A percentile compares a stretch with the other conserved stretches of the same genome.
Evolutionary conservation across 2,113 vertebrate genomes (phyloP).

Genomic region (Tamias sibiricus): DNA sequence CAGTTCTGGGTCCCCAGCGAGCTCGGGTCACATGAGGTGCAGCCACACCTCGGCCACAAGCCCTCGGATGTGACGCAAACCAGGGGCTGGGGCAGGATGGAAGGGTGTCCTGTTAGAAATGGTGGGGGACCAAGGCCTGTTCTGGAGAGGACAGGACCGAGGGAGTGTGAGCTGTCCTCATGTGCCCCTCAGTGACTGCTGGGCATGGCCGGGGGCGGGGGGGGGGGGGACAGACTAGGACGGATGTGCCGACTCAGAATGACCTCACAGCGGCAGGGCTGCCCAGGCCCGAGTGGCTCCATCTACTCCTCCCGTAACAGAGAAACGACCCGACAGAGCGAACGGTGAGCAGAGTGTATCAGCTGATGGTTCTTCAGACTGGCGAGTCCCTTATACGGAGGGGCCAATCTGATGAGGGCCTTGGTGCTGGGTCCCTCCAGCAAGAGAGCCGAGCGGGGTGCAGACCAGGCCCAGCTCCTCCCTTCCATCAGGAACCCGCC

Average conservation of each 20-base stretch:
- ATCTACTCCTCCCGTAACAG: background rate
- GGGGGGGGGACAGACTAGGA: fast-evolving
- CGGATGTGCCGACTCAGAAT: background rate
- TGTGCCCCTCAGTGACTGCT: background rate
- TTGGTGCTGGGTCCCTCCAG: too few species aligned
- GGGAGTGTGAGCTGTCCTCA: too few species aligned
- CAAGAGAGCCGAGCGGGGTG: too few species aligned
- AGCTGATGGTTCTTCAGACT: background rate
- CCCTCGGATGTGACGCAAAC: background rate
- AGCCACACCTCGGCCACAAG: background rate
- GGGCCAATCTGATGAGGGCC: too few species aligned
- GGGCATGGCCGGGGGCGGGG: too few species aligned
- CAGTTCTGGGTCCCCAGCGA: background rate
- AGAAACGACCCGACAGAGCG: too few species aligned
- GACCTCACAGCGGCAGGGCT: background rate
- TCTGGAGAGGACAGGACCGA: background rate
- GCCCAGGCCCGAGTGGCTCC: background rate
- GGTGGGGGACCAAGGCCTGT: background rate
- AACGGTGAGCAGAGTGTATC: too few species aligned
- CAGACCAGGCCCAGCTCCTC: too few species aligned
- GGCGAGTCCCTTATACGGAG: too few species aligned
- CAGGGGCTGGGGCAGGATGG: background rate
- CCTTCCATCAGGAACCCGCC: background rate
- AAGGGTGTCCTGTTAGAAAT: background rate
- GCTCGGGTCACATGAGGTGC: background rate